phyloP scores from a whole-genome alignment of 2,888 invertebrate genomes.

The Sericinus montela region DNA sequence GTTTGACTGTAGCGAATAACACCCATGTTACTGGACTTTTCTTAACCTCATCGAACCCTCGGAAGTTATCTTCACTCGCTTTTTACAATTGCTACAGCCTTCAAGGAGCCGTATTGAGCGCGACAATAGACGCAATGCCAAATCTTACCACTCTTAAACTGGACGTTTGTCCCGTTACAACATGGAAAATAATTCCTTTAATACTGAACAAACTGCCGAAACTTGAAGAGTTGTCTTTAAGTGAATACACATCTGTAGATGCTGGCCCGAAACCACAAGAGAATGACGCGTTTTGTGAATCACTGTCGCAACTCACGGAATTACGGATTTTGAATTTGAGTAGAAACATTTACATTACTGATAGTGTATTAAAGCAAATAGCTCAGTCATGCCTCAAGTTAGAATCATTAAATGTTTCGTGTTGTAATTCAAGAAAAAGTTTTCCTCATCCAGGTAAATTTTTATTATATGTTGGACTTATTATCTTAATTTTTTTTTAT shows the following conservation, averaged over 20 bases:
- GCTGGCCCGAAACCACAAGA: conserved; percentile 33
- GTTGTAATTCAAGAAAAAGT: conserved; percentile 52
- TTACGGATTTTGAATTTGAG: conserved; percentile 65
- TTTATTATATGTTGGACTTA: too few species aligned
- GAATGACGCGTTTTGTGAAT: conserved; percentile 52
- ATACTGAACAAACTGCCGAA: conserved; percentile 55
- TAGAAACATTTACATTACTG: conserved; percentile 67
- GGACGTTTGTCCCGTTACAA: conserved; percentile 52
- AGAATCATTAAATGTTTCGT: conserved; percentile 62
- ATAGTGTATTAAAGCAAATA: conserved; percentile 71
- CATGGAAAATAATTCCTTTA: conserved; percentile 61
- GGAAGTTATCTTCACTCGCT: conserved; percentile 44
- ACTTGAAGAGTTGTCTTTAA: conserved; percentile 57
- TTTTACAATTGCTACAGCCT: conserved; percentile 69
- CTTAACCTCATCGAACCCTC: conserved; percentile 48
- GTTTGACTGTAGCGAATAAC: conserved; percentile 56
- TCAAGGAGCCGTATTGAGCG: conserved; percentile 56
- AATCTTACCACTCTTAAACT: conserved; percentile 50
- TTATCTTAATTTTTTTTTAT: too few species aligned
- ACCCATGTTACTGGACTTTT: conserved; percentile 65
- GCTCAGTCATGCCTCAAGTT: conserved; percentile 66
- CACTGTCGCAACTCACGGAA: conserved; percentile 57
- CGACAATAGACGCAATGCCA: conserved; percentile 50
- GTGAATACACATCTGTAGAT: conserved; percentile 52
- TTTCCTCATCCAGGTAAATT: conserved; percentile 41